These are phyloP conservation scores for Drosophila seclusa DNA, from an alignment of 2,888 invertebrate genomes.

Conservation along the genomic window DNA sequence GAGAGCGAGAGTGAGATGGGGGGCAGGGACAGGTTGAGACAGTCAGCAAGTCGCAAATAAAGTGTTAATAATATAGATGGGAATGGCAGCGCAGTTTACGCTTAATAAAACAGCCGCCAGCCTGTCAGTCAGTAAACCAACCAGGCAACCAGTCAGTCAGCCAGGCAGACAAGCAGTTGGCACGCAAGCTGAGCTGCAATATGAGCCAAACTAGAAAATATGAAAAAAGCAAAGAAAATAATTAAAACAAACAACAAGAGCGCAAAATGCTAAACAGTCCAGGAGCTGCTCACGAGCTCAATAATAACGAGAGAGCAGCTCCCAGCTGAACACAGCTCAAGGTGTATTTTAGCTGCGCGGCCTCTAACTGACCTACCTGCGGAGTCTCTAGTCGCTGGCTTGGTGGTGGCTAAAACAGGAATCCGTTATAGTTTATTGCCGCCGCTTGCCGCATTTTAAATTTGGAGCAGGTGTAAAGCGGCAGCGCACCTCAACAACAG, in stretches of 20 bases:
- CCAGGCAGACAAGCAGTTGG: slow-evolving; percentile 39
- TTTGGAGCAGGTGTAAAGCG: slow-evolving; percentile 77
- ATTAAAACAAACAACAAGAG: slow-evolving; percentile 81
- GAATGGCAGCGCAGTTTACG: slow-evolving; percentile 75
- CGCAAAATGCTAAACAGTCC: slow-evolving; percentile 76
- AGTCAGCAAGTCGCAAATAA: slow-evolving; percentile 64
- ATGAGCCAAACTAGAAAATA: slow-evolving; percentile 45
- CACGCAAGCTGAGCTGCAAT: slow-evolving; percentile 64
- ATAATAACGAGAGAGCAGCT: slow-evolving; percentile 17
- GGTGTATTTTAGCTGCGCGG: slow-evolving; percentile 63
- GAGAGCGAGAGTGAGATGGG: not conserved
- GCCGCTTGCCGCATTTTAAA: slow-evolving; percentile 62
- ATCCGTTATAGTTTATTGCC: slow-evolving; percentile 81
- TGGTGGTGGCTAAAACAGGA: slow-evolving; percentile 76
- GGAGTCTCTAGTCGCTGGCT: slow-evolving; percentile 19
- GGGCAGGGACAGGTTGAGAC: slow-evolving; percentile 1
- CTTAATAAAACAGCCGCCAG: slow-evolving; percentile 71
- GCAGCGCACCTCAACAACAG: slow-evolving; percentile 10
- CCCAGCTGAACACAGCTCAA: slow-evolving; percentile 50
- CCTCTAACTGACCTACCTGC: slow-evolving; percentile 74
- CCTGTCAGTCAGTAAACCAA: slow-evolving; percentile 46
- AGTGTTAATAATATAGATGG: slow-evolving; percentile 82
- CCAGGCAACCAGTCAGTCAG: slow-evolving; percentile 31
- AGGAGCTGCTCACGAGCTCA: slow-evolving; percentile 19
- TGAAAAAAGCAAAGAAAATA: slow-evolving; percentile 73